phyloP scores from a whole-genome alignment of 37 sponge, comb jelly and placozoan species.

The Cladorhizidae sp. region DNA sequence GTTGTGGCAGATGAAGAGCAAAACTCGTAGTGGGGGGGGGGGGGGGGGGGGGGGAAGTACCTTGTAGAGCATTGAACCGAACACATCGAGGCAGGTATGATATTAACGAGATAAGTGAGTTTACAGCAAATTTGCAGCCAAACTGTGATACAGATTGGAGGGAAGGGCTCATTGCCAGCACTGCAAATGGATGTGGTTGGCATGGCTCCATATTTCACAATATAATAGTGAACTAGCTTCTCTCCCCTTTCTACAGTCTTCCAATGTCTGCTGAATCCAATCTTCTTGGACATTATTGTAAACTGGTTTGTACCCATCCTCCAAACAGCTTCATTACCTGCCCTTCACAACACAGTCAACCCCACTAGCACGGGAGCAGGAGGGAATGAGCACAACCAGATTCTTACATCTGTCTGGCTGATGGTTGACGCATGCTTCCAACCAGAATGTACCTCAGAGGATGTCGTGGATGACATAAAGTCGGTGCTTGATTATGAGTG shows the following conservation, averaged over 20 bases:
- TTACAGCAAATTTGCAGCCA: slow-evolving; percentile 48
- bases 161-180: slow-evolving; percentile 64
- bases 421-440: slow-evolving; percentile 66
- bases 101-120: slow-evolving; percentile 77
- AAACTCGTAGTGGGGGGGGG: slow-evolving; percentile 59
- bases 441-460: slow-evolving; percentile 70
- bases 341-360: slow-evolving; percentile 76
- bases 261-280: slow-evolving; percentile 49
- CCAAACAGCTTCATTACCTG: slow-evolving; percentile 44
- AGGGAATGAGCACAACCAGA: slow-evolving; percentile 76
- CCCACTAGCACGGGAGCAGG: slow-evolving; percentile 61
- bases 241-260: slow-evolving; percentile 46
- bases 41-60: slow-evolving; percentile 68
- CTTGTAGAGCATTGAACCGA: slow-evolving; percentile 74
- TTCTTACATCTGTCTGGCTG: slow-evolving; percentile 64
- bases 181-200: slow-evolving; percentile 65
- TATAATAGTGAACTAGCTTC: slow-evolving; percentile 29
- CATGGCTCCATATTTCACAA: slow-evolving; percentile 68
- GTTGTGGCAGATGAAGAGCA: slow-evolving; percentile 83
- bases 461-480: slow-evolving; percentile 59
- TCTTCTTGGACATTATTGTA: slow-evolving; percentile 28
- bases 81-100: slow-evolving; percentile 70
- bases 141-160: slow-evolving; percentile 64
- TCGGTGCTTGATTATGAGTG: slow-evolving; percentile 43
- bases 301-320: slow-evolving; percentile 42